These are phyloP conservation scores for Machaerirhynchus nigripectus DNA, from an alignment of 2,113 vertebrate genomes.

Conservation along the genomic window DNA sequence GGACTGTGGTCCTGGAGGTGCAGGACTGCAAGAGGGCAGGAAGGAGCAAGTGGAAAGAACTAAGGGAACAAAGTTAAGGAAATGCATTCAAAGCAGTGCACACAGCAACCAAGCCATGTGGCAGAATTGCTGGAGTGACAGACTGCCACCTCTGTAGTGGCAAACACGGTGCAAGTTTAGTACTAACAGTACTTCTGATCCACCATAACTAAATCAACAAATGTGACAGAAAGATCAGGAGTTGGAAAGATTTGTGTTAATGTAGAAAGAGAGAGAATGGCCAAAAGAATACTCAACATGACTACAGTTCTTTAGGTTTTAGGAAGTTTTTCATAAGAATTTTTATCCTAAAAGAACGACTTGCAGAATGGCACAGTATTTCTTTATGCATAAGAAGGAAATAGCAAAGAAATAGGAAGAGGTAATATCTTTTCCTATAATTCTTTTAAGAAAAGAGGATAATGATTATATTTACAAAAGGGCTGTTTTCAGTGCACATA, in stretches of 20 bases:
- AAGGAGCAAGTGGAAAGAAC: background rate
- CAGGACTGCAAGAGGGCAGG: background rate
- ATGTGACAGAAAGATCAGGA: background rate
- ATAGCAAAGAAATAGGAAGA: background rate
- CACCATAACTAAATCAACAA: background rate
- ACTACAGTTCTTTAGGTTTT: background rate
- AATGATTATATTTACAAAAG: slow-evolving; percentile 14
- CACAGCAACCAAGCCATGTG: background rate
- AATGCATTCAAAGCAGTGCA: background rate
- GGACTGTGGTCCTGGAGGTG: background rate
- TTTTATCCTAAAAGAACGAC: background rate
- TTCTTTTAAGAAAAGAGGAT: background rate
- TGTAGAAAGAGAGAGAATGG: background rate
- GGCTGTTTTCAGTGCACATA: background rate
- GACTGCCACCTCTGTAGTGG: background rate
- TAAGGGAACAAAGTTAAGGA: background rate
- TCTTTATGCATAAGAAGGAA: background rate
- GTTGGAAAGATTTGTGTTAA: background rate
- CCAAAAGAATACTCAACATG: background rate
- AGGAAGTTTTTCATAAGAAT: background rate
- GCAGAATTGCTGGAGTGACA: background rate
- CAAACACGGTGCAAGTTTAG: background rate
- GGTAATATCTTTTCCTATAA: background rate
- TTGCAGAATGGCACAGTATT: background rate
- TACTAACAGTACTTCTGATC: background rate